Evolutionary conservation across 2,888 invertebrate genomes (phyloP).

Genomic region (Atrina japonica): DNA sequence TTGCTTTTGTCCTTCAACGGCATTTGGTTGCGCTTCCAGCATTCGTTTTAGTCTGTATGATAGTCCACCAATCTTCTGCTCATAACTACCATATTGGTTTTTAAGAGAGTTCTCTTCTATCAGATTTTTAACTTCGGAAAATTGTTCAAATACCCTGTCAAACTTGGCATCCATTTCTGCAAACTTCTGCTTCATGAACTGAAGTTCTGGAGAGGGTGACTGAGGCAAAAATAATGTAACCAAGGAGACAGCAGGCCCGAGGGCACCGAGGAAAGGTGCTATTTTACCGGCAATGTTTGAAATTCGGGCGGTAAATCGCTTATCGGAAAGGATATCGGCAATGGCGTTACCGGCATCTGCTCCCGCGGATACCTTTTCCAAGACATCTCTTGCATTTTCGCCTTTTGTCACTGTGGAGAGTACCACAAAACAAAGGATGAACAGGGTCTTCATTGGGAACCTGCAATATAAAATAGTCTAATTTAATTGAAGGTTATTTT

Average conservation of each 20-base stretch:
- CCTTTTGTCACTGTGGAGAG: too few species aligned
- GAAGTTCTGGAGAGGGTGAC: neutral
- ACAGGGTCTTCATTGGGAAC: too few species aligned
- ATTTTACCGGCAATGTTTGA: neutral
- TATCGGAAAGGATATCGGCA: neutral
- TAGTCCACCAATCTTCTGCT: neutral
- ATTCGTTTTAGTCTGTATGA: neutral
- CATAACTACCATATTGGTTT: neutral
- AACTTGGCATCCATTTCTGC: too few species aligned
- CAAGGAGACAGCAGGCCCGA: slow-evolving; percentile 1
- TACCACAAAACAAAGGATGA: too few species aligned
- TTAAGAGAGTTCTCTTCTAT: neutral
- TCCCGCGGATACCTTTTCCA: neutral
- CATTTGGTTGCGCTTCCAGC: neutral
- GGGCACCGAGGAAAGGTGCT: neutral
- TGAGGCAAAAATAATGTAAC: slow-evolving; percentile 1
- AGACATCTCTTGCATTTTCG: neutral
- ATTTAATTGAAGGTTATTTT: too few species aligned
- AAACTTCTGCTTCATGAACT: slow-evolving; percentile 1
- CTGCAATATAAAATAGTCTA: too few species aligned
- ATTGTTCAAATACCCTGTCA: neutral
- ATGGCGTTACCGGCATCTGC: neutral
- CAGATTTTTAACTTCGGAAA: slow-evolving; percentile 1
- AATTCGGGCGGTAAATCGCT: neutral
- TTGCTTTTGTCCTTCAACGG: neutral